phyloP scores from a whole-genome alignment of 2,113 vertebrate species.

The Oryzias melastigma region DNA sequence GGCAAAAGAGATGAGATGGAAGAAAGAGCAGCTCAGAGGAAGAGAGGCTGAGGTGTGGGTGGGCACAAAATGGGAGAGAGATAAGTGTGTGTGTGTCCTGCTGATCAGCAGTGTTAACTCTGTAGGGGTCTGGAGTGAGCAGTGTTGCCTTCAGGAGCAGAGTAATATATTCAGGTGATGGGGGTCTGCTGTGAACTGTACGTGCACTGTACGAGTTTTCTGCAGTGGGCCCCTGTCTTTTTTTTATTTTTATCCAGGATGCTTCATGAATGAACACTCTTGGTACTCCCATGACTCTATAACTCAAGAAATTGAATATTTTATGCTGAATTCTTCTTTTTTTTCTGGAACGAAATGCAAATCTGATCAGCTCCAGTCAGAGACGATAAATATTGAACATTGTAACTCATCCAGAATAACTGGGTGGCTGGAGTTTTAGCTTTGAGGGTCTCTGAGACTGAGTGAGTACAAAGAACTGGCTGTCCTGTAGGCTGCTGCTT shows the following conservation, averaged over 20 bases:
- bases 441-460: constrained; percentile 25
- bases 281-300: constrained; percentile 52
- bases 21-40: constrained; percentile 53
- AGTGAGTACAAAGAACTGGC: constrained; percentile 61
- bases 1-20: constrained; percentile 43
- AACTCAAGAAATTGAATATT: constrained; percentile 54
- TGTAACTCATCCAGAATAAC: constrained; percentile 12
- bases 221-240: constrained; percentile 41
- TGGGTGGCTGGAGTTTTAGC: constrained; percentile 13
- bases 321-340: constrained; percentile 26
- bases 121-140: constrained; percentile 60
- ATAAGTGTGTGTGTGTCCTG: constrained; percentile 48
- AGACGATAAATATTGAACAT: constrained; percentile 56
- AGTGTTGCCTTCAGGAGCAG: constrained; percentile 63
- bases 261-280: constrained; percentile 65
- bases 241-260: constrained; percentile 55
- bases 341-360: constrained; percentile 27
- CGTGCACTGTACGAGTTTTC: constrained; percentile 32
- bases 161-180: constrained; percentile 72
- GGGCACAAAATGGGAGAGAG: constrained; percentile 44
- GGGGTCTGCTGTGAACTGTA: constrained; percentile 57
- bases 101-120: constrained; percentile 67
- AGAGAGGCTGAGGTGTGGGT: constrained; percentile 46
- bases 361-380: constrained; percentile 43
- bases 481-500: constrained; percentile 72